These are phyloP conservation scores for Acrobeloides nanus DNA, from an alignment of 2,888 invertebrate genomes.

Conservation along the genomic window DNA sequence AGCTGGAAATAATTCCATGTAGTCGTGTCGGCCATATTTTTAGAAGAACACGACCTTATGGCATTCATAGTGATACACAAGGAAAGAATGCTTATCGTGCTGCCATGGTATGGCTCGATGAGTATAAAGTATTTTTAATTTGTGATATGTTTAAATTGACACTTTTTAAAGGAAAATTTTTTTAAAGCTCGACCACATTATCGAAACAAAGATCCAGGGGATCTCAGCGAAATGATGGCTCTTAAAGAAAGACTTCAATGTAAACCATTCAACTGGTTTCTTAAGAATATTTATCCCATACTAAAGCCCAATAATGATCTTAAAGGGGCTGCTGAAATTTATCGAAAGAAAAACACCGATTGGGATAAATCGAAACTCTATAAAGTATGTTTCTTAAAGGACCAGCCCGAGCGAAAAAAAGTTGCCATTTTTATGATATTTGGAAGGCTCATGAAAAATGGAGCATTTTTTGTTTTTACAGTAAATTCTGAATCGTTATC, in stretches of 20 bases:
- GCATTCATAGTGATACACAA: conserved; percentile 72
- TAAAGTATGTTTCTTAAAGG: no score
- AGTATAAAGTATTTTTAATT: no score
- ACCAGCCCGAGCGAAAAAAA: no score
- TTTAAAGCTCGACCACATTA: conserved; percentile 56
- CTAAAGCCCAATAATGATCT: conserved; percentile 26
- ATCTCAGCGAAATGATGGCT: conserved; percentile 68
- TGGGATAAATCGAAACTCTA: no score
- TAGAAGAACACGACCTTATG: conserved; percentile 95
- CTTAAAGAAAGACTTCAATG: conserved; percentile 71
- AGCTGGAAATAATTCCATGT: conserved; percentile 86
- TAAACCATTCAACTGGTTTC: conserved; percentile 77
- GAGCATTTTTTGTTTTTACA: no score
- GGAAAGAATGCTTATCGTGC: conserved; percentile 90
- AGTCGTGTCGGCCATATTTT: conserved; percentile 95
- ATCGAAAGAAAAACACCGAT: no score
- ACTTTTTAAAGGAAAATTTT: conserved; percentile 34
- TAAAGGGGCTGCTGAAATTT: no score
- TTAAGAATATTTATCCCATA: conserved; percentile 72
- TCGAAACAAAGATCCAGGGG: conserved; percentile 63
- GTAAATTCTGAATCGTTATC: no score
- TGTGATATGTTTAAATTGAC: no score
- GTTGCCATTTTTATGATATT: no score
- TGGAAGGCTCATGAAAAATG: no score
- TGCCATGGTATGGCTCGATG: conserved; percentile 99